Base-by-base conservation (phyloP, 2,888 invertebrate genomes). In the Xylota segnis region DNA sequence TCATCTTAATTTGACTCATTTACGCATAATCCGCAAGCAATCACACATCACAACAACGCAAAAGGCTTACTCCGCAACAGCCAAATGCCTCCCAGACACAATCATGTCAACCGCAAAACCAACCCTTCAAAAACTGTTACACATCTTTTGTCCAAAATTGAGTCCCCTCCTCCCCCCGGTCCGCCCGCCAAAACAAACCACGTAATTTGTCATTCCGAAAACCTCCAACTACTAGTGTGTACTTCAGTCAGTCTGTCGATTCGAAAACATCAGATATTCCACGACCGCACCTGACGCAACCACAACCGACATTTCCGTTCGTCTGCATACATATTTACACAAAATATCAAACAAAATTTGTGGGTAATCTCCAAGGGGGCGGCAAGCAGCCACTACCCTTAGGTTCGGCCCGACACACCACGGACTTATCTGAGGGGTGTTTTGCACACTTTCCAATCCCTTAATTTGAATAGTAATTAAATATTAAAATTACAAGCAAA, bases 401-500 rank as follows among this genome's bases (percentile, higher is more conserved):
- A 45, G 77, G 63, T 40, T 78, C 78, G 59, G 40, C 52, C 59
- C 52, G 45, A 34, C 47, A 37, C 37, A 45, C 45, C 10, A 47
- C 23, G 23, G 23, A 23, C 23, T 23, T 23, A 23, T 37, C 12
- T 10, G 37, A 37, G 18, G 59, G 72, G 34, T 72, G 72, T 50
- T 56, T 70, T 47, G 29, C 47, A 40, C 68, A 70, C 79, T 81
- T 70, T 76, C 47, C 82, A 77, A 86, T 76, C 86, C 86, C 86
- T 72, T 86, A 76, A 86, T 86, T 86, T 86, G 76, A 86, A 86
- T 86, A 77, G 76, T 86, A 82, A 86, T 86, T 86, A 86, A 86
- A 86, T 86, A 86, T 86, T 86, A 86, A 86, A 86, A 86, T 86
- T 82, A 86, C 86, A 86, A 82, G 86, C 82, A 86, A 86, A 82